phyloP scores from a whole-genome alignment of 1,140 invertebrate species.

The Thereuonema tuberculata region DNA sequence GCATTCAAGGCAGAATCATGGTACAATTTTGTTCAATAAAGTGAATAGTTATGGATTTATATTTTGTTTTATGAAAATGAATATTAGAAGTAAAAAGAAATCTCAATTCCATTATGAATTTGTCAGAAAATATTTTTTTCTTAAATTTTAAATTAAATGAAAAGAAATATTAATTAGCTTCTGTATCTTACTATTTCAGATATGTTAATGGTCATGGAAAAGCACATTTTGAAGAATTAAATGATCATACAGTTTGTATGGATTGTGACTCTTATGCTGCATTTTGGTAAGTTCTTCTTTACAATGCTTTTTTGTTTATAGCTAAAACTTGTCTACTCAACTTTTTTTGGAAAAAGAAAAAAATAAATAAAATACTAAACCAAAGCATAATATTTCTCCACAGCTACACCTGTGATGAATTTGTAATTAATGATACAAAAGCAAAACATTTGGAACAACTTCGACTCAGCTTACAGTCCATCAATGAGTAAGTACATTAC shows the following conservation, averaged over 20 bases:
- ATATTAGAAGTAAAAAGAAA: too few relatives aligned
- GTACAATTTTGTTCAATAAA: too few relatives aligned
- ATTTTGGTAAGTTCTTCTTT: constrained; percentile 48
- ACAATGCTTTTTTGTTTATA: too few relatives aligned
- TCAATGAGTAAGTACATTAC: constrained; percentile 22
- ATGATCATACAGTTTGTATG: constrained; percentile 53
- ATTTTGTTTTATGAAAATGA: too few relatives aligned
- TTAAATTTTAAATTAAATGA: too few relatives aligned
- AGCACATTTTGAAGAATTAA: constrained; percentile 46
- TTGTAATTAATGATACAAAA: constrained; percentile 57
- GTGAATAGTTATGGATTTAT: too few relatives aligned
- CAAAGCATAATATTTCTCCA: constrained; percentile 29
- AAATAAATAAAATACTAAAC: constrained; percentile 13
- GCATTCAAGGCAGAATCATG: too few relatives aligned
- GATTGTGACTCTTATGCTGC: constrained; percentile 57
- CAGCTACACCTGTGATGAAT: constrained; percentile 68
- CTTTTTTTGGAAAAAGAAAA: constrained; percentile 1
- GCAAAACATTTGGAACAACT: constrained; percentile 45
- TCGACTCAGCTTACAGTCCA: constrained; percentile 26
- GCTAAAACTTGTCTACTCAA: background rate
- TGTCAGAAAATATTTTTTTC: too few relatives aligned
- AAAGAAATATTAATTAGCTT: too few relatives aligned
- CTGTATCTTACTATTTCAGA: constrained; percentile 29
- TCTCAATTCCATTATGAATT: too few relatives aligned
- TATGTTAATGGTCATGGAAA: constrained; percentile 64